These are phyloP conservation scores for Neomonachus schauinslandi DNA, from an alignment of 2,113 vertebrate species.

Conservation along the genomic window DNA sequence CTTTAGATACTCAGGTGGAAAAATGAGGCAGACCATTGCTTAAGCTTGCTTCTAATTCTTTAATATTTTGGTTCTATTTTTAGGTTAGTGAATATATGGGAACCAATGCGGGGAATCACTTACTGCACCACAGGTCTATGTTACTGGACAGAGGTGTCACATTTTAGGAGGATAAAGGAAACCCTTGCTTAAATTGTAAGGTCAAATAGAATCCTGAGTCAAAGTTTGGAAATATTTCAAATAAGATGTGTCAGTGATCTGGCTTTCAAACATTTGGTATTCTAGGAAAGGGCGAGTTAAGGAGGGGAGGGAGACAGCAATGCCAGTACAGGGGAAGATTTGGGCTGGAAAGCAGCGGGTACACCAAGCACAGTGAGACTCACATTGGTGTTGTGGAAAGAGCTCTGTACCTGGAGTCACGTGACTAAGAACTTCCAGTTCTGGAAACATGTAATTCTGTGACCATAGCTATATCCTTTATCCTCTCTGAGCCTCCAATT, in stretches of 20 bases:
- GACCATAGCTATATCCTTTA: background rate
- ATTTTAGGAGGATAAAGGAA: background rate
- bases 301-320: background rate
- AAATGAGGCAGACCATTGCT: background rate
- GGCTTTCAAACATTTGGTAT: background rate
- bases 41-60: background rate
- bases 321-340: background rate
- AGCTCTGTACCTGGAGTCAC: background rate
- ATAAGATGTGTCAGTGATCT: background rate
- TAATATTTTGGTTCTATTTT: background rate
- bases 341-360: background rate
- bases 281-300: background rate
- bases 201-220: background rate
- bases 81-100: background rate
- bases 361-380: background rate
- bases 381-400: background rate
- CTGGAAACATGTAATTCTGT: background rate
- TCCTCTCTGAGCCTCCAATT: background rate
- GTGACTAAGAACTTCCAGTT: background rate
- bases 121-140: background rate
- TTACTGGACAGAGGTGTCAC: background rate
- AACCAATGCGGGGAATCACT: background rate
- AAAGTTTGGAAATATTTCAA: background rate
- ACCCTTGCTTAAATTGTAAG: background rate
- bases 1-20: background rate